These are phyloP conservation scores for Pituophis catenifer DNA, from an alignment of 2,113 vertebrate genomes.

Conservation along the genomic window DNA sequence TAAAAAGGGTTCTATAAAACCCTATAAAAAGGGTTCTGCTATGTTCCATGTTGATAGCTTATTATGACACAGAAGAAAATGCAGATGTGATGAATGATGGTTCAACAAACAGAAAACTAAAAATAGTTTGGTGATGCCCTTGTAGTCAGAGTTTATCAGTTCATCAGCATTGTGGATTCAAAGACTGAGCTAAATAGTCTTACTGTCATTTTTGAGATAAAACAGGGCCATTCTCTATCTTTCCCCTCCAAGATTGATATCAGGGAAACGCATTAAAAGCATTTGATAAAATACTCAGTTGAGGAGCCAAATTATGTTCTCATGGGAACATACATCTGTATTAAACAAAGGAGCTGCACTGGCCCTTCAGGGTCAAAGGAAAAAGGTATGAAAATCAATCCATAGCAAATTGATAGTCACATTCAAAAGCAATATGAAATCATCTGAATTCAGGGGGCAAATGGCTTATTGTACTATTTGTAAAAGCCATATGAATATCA, in stretches of 20 bases:
- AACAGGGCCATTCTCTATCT: slow-evolving; percentile 48
- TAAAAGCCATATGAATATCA: neutral
- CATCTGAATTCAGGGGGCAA: neutral
- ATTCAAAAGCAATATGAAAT: neutral
- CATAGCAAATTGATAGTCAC: neutral
- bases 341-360: slow-evolving; percentile 10
- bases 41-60: slow-evolving; percentile 13
- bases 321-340: neutral
- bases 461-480: neutral
- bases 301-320: neutral
- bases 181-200: slow-evolving; percentile 47
- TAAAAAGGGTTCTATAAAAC: slow-evolving; percentile 5
- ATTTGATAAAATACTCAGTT: neutral
- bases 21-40: slow-evolving; percentile 10
- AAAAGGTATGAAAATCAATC: neutral
- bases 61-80: slow-evolving; percentile 35
- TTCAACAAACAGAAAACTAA: slow-evolving; percentile 30
- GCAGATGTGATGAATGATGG: slow-evolving; percentile 24
- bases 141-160: slow-evolving; percentile 45
- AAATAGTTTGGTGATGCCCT: slow-evolving; percentile 29
- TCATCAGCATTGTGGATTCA: slow-evolving; percentile 23
- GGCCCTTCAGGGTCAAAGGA: neutral
- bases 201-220: slow-evolving; percentile 59
- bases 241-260: slow-evolving; percentile 32
- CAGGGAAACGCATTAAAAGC: slow-evolving; percentile 15